Percentiles rank a stretch among this genome's conserved stretches.
Conservation (phyloP, 2,888 invertebrate genomes). For the Lacanobia oleracea region DNA sequence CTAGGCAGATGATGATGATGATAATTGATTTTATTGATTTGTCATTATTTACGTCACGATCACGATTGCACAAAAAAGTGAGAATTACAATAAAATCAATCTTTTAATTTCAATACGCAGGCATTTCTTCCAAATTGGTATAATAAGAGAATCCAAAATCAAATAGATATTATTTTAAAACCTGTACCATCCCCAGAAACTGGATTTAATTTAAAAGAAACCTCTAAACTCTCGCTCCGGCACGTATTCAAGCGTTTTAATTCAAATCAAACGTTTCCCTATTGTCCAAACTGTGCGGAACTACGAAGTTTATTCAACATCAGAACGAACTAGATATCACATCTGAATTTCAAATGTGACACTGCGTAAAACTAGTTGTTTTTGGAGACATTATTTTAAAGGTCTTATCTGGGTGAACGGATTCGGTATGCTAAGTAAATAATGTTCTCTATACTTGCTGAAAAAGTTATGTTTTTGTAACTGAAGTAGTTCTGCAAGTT, state of each 20-base stretch:
- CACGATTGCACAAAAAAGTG: no score
- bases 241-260: slow-evolving; percentile 61
- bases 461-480: slow-evolving; percentile 19
- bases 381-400: slow-evolving; percentile 54
- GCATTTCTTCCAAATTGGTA: neutral
- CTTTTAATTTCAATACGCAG: no score
- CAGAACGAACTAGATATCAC: slow-evolving; percentile 65
- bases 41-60: no score
- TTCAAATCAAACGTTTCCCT: slow-evolving; percentile 55
- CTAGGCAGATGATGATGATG: no score
- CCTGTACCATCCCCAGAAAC: neutral
- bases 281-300: slow-evolving; percentile 59
- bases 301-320: slow-evolving; percentile 52
- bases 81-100: no score
- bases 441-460: neutral
- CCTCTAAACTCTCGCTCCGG: slow-evolving; percentile 14
- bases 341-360: slow-evolving; percentile 71
- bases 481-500: slow-evolving; percentile 11
- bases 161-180: neutral
- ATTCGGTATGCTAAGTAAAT: slow-evolving; percentile 14
- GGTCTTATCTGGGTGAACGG: slow-evolving; percentile 27
- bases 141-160: neutral
- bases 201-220: slow-evolving; percentile 49
- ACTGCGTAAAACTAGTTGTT: slow-evolving; percentile 55
- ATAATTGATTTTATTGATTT: no score